Evolutionary conservation across 2,888 invertebrate species (phyloP).

Genomic region (Netelia virgata): DNA sequence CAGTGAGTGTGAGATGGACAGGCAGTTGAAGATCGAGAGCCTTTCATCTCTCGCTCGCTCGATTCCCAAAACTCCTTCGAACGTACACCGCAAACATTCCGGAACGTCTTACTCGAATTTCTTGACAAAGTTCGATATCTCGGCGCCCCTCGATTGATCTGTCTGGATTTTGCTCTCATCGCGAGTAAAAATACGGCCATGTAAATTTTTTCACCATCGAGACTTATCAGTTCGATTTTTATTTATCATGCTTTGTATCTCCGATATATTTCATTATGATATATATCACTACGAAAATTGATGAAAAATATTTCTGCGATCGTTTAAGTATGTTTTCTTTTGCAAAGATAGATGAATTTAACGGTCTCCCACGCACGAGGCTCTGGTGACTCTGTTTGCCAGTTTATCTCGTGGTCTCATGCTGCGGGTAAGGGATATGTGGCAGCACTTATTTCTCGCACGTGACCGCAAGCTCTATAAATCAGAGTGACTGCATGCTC

Average conservation of each 20-base stretch:
- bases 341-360: constrained; percentile 8
- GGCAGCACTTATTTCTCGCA: constrained; percentile 64
- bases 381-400: constrained; percentile 39
- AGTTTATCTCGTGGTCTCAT: constrained; percentile 58
- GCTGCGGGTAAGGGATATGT: constrained; percentile 44
- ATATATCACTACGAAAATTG: not conserved
- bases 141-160: not conserved
- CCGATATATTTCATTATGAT: not conserved
- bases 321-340: not conserved
- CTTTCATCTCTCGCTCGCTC: constrained; percentile 12
- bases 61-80: not conserved
- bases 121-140: constrained; percentile 3
- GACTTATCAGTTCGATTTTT: not conserved
- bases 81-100: not conserved
- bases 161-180: not conserved
- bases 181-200: not conserved
- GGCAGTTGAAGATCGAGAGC: constrained; percentile 6
- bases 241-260: too few relatives aligned
- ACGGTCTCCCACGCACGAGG: constrained; percentile 24
- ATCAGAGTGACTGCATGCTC: constrained; percentile 61
- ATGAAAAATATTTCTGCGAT: not conserved
- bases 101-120: constrained; percentile 24
- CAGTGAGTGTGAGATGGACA: constrained; percentile 47
- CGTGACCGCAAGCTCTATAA: constrained; percentile 62
- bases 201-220: not conserved